Conservation (phyloP, 2,113 vertebrate species). For the Chunga burmeisteri region DNA sequence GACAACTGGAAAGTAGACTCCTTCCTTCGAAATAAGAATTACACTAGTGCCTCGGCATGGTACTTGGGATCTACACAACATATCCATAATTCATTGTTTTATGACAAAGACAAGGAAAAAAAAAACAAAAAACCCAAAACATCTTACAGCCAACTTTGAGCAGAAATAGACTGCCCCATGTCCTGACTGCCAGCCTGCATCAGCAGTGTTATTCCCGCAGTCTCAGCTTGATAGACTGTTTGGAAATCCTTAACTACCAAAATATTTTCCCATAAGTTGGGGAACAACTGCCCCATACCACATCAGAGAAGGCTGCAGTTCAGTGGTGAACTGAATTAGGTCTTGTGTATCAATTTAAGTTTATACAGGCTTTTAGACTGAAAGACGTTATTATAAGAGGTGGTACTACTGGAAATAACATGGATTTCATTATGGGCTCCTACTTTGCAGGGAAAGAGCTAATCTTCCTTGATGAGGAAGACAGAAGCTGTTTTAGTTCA, state of each 20-base stretch:
- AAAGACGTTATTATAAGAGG: neutral
- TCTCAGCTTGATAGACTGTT: neutral
- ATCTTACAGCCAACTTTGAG: neutral
- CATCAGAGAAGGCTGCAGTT: neutral
- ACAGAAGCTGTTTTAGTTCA: conserved; percentile 54
- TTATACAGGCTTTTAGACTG: neutral
- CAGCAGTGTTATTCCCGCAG: neutral
- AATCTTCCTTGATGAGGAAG: conserved; percentile 42
- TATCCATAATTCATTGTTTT: neutral
- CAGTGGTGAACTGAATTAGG: neutral
- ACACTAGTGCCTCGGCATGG: neutral
- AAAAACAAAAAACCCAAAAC: too few relatives aligned
- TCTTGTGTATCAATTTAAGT: neutral
- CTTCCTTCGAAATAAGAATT: neutral
- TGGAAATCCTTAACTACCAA: neutral
- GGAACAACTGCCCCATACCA: neutral
- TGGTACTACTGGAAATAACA: conserved; percentile 3
- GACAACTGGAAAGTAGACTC: neutral
- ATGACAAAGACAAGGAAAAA: neutral
- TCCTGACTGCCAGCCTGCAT: neutral
- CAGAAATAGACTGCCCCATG: neutral
- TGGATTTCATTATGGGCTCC: conserved; percentile 13
- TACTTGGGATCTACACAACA: neutral
- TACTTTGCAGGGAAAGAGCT: neutral
- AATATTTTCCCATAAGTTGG: neutral